Conservation (phyloP, 2,797 vertebrate species). For the Discoglossus pictus region DNA sequence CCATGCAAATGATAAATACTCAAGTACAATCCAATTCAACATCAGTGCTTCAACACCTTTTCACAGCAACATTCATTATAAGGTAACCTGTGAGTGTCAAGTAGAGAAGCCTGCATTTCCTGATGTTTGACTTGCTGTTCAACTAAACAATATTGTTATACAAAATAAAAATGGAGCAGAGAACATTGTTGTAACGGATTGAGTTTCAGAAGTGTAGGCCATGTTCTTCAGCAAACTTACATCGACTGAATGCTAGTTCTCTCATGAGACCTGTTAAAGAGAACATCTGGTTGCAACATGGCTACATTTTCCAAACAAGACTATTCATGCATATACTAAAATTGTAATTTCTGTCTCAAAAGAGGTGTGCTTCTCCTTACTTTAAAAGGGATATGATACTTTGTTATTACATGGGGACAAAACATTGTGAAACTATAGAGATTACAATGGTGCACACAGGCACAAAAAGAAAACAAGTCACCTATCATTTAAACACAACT, state of each 20-base stretch:
- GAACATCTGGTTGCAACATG: conserved; percentile 73
- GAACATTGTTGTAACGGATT: neutral
- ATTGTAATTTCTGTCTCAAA: conserved; percentile 12
- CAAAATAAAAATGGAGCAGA: conserved; percentile 31
- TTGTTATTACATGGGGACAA: too few species aligned
- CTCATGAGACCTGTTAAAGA: conserved; percentile 64
- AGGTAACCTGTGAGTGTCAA: conserved; percentile 23
- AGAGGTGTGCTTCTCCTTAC: neutral
- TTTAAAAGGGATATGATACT: neutral
- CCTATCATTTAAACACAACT: neutral
- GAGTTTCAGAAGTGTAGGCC: conserved; percentile 15
- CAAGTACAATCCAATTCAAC: conserved; percentile 66
- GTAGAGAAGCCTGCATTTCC: neutral
- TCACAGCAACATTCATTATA: conserved; percentile 64
- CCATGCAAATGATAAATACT: conserved; percentile 77
- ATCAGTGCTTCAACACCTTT: conserved; percentile 70
- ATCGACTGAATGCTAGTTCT: conserved; percentile 65
- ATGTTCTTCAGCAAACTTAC: conserved; percentile 60
- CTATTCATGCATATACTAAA: conserved; percentile 61
- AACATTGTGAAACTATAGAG: too few species aligned
- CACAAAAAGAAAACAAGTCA: conserved; percentile 6
- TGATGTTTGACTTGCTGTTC: conserved; percentile 67
- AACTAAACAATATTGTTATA: conserved; percentile 52
- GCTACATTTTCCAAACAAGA: conserved; percentile 75
- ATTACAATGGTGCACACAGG: conserved; percentile 1